These are phyloP conservation scores for Fragum fragum DNA, from an alignment of 2,888 invertebrate genomes.

Conservation along the genomic window DNA sequence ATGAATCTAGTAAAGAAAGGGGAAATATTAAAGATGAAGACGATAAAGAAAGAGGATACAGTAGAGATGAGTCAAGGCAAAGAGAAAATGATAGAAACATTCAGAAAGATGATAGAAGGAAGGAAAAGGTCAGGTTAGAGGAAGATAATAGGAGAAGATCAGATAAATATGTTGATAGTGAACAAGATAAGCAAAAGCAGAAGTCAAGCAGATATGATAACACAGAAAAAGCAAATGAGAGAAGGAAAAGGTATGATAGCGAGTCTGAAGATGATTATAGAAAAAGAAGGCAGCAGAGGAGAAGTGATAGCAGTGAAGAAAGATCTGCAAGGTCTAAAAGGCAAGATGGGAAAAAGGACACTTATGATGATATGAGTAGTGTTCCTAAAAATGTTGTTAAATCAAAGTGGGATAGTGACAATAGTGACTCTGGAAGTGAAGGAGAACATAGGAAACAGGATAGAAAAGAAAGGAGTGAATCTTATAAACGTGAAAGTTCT, in stretches of 20 bases:
- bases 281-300: slow-evolving; percentile 26
- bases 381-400: slow-evolving; percentile 41
- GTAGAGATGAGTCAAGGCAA: slow-evolving; percentile 9
- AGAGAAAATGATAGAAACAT: slow-evolving; percentile 24
- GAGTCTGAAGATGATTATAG: slow-evolving; percentile 25
- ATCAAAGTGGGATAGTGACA: slow-evolving; percentile 67
- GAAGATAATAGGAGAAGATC: slow-evolving; percentile 38
- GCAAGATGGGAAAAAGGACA: slow-evolving; percentile 25
- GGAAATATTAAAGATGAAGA: slow-evolving; percentile 29
- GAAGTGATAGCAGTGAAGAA: slow-evolving; percentile 24
- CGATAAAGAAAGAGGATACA: slow-evolving; percentile 14
- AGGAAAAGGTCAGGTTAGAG: slow-evolving; percentile 29
- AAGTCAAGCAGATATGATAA: slow-evolving; percentile 2
- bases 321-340: slow-evolving; percentile 14
- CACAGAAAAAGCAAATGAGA: background rate
- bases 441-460: background rate
- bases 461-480: slow-evolving; percentile 22
- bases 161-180: slow-evolving; percentile 35
- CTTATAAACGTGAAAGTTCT: slow-evolving; percentile 2
- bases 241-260: slow-evolving; percentile 6
- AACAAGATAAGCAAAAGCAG: background rate
- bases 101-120: slow-evolving; percentile 40
- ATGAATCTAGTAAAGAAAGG: slow-evolving; percentile 34
- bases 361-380: slow-evolving; percentile 13
- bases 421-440: slow-evolving; percentile 46